Evolutionary conservation across 2,888 invertebrate genomes (phyloP).

Genomic region (Apoda limacodes): DNA sequence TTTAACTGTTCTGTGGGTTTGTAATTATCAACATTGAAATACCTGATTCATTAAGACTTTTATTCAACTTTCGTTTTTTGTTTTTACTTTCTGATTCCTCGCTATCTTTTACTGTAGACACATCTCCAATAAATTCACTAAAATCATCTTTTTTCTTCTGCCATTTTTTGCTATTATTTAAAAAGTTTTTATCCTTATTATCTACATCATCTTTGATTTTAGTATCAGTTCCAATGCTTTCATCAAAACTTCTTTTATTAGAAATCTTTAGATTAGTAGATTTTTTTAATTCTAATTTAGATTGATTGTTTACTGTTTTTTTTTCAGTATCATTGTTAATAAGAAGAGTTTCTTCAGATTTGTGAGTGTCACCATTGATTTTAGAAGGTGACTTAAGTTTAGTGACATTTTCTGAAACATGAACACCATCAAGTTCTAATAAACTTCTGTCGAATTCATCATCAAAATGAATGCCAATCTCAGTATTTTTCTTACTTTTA

Average conservation of each 20-base stretch:
- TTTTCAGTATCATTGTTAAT: not conserved
- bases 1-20: no score
- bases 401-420: conserved; percentile 24
- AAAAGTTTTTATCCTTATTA: not conserved
- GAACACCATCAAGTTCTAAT: conserved; percentile 71
- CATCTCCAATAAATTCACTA: conserved; percentile 35
- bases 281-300: no score
- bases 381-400: conserved; percentile 11
- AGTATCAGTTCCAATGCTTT: not conserved
- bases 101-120: conserved; percentile 6
- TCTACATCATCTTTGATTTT: conserved; percentile 1
- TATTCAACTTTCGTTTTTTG: conserved; percentile 32
- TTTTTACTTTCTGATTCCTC: conserved; percentile 19
- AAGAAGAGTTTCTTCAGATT: not conserved
- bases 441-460: conserved; percentile 79
- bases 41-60: conserved; percentile 55
- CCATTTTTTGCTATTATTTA: not conserved
- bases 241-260: no score
- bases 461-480: conserved; percentile 72
- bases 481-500: conserved; percentile 52
- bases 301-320: not conserved
- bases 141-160: conserved; percentile 23
- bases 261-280: no score
- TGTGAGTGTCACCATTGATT: not conserved
- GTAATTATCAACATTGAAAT: no score